phyloP scores from a whole-genome alignment of 2,113 vertebrate species.

The Microcebus lehilahytsara region DNA sequence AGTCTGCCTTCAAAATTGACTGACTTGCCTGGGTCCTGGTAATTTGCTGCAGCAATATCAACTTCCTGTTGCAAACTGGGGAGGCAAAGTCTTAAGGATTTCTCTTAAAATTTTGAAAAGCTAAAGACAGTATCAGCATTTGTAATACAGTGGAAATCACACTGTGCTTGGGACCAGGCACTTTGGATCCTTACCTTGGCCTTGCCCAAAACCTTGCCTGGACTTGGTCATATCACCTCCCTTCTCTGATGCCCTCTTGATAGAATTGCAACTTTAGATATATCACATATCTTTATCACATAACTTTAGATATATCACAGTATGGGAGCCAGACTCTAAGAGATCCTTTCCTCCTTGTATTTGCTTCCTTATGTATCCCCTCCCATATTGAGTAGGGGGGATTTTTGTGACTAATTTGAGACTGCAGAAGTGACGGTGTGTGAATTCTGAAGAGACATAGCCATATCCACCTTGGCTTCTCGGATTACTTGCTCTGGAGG shows the following conservation, averaged over 20 bases:
- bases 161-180: not conserved
- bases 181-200: not conserved
- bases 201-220: not conserved
- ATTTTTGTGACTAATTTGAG: not conserved
- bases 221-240: not conserved
- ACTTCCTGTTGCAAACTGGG: not conserved
- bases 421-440: not conserved
- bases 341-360: not conserved
- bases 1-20: not conserved
- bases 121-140: not conserved
- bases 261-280: not conserved
- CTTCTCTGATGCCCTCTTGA: not conserved
- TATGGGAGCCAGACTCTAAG: not conserved
- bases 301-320: not conserved
- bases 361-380: not conserved
- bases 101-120: not conserved
- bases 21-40: not conserved
- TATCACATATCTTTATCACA: no score
- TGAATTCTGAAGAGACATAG: not conserved
- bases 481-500: not conserved
- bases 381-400: not conserved
- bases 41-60: not conserved
- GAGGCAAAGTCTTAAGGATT: not conserved
- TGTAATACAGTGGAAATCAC: not conserved
- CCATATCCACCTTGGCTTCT: not conserved